Percentiles rank a stretch among this genome's conserved stretches.
Conservation (phyloP, 2,113 vertebrate genomes). For the Ibidorhyncha struthersii region DNA sequence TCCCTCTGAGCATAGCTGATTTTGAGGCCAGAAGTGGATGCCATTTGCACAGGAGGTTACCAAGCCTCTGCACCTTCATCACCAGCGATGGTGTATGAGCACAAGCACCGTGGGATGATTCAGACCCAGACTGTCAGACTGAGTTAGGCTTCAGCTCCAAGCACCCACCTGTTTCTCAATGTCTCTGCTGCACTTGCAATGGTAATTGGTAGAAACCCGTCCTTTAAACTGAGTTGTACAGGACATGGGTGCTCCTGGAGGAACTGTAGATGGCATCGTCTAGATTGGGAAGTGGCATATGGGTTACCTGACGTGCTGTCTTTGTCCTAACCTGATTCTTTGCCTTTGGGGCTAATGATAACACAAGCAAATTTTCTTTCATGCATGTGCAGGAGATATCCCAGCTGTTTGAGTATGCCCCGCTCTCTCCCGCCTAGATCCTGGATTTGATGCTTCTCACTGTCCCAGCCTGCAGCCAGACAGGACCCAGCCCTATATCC, state of each 20-base stretch:
- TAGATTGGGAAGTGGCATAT: accelerated
- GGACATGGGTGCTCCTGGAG: neutral
- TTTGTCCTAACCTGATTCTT: neutral
- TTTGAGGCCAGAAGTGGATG: neutral
- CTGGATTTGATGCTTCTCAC: neutral
- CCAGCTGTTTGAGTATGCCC: neutral
- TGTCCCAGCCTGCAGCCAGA: neutral
- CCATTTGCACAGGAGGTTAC: neutral
- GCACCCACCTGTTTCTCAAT: neutral
- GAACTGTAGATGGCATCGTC: neutral
- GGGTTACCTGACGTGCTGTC: accelerated
- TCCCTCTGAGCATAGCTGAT: neutral
- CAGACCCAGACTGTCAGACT: accelerated
- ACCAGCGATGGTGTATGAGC: accelerated
- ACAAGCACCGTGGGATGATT: accelerated
- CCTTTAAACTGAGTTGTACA: neutral
- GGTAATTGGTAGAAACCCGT: neutral
- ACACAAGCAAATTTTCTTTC: neutral
- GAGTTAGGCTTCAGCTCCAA: neutral
- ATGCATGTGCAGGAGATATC: accelerated
- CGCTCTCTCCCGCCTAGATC: neutral
- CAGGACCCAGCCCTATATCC: neutral
- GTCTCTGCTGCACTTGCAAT: neutral
- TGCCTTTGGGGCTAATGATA: neutral
- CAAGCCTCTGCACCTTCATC: neutral